Conservation (phyloP, 2,888 invertebrate species). For the Tetranychus piercei region DNA sequence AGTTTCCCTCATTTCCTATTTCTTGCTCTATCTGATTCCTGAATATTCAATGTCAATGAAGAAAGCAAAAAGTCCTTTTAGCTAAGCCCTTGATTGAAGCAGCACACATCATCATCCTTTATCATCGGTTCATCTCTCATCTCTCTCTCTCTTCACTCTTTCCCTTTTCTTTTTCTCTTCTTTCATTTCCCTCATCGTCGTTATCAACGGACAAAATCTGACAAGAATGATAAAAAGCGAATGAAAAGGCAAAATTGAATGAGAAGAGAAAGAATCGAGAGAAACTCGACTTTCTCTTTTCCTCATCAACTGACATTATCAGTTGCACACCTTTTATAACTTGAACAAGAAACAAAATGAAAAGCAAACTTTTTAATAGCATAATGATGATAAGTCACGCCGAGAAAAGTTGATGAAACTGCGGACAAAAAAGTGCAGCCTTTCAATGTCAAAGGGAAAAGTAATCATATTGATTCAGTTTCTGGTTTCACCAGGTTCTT, state of each 20-base stretch:
- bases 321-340: neutral
- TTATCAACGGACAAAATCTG: neutral
- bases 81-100: neutral
- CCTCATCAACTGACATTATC: neutral
- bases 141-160: constrained; percentile 1
- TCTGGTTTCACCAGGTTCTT: no score
- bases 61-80: neutral
- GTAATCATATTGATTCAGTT: no score
- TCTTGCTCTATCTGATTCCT: no score
- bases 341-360: neutral
- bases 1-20: no score
- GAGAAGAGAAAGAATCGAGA: neutral
- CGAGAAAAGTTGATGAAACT: neutral
- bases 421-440: no score
- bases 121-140: neutral
- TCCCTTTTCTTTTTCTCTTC: neutral
- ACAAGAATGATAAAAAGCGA: neutral
- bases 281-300: neutral
- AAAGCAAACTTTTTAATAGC: neutral
- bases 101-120: neutral
- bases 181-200: neutral
- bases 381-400: neutral
- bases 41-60: neutral
- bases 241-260: neutral
- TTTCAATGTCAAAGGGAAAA: no score